Base-by-base conservation (phyloP, 2,113 vertebrate genomes). In the Paramisgurnus dabryanus region DNA sequence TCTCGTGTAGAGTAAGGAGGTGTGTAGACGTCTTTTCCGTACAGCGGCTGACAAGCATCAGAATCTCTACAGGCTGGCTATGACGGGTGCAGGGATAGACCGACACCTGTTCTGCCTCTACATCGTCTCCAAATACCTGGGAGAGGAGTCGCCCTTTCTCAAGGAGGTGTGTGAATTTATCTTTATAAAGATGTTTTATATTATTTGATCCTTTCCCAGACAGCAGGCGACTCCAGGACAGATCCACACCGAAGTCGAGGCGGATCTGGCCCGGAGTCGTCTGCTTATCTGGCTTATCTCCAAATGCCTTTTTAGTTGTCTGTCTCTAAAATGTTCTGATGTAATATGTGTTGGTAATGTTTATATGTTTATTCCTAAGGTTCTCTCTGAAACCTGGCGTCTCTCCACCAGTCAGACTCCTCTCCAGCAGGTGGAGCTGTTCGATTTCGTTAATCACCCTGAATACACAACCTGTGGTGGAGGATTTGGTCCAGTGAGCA, bases 401-500 rank as follows among this genome's bases (percentile, higher is more conserved):
- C 91, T 97, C 63, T 95, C 94, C 50, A 95, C 95, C 84, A 97
- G 96, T 89, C 96, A 97, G 91, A 94, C 93, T 71, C 92, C 95
- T 0, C 75, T 95, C 34, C 96, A 96, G 91, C 95, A 95, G 82
- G 77, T 83, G 64, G 94, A 95, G 78, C 90, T 97, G 71, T 96
- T 96, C 80, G 96, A 97, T 65, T 57, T 95, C 9, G 91, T 93
- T 65, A 95, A 93, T 83, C 91, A 95, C 70, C 94, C 95, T 0
- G 95, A 96, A 65, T 96, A 96, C 39, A 84, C 96, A 61, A 94
- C 92, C 82, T 95, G 93, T 18, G 96, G 96, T n/a, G 96, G 96
- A 18, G 96, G 96, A 83, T 97, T 97, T 67, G 96, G 96, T 80
- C 96, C 96, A 22, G 96, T 97, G 80, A 95, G 95, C 92, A 61